A percentile compares a stretch with the other conserved stretches of the same genome.
phyloP scores from a whole-genome alignment of 2,888 invertebrate species.

The Polydrusus tereticollis region DNA sequence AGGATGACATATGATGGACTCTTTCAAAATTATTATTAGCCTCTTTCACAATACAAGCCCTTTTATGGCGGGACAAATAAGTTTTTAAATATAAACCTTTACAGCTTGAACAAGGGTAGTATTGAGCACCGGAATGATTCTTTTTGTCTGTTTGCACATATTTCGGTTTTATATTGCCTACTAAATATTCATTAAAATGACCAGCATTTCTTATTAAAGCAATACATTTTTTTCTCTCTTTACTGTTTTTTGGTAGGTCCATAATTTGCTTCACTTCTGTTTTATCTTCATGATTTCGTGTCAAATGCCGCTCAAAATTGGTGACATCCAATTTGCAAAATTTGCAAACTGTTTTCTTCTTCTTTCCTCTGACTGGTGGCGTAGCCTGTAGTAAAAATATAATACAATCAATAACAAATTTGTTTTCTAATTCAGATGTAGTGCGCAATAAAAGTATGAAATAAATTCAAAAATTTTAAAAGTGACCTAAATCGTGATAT shows the following conservation, averaged over 20 bases:
- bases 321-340: constrained; percentile 40
- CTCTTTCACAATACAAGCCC: constrained; percentile 26
- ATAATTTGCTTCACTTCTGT: constrained; percentile 40
- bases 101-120: constrained; percentile 44
- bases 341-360: constrained; percentile 37
- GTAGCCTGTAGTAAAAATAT: neutral
- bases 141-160: constrained; percentile 17
- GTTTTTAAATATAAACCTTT: constrained; percentile 37
- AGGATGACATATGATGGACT: constrained; percentile 25
- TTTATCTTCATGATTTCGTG: constrained; percentile 40
- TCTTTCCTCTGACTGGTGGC: neutral
- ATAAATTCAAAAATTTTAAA: no score
- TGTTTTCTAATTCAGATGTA: neutral
- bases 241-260: constrained; percentile 36
- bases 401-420: neutral
- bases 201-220: constrained; percentile 9
- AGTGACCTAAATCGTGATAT: no score
- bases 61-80: constrained; percentile 40
- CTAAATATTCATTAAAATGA: constrained; percentile 43
- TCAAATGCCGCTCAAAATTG: constrained; percentile 47
- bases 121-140: constrained; percentile 23
- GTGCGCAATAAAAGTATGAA: neutral
- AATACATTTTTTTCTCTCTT: constrained; percentile 34
- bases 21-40: constrained; percentile 4
- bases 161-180: constrained; percentile 40